Evolutionary conservation across 2,888 invertebrate genomes (phyloP).

Genomic region (Drymonia ruficornis): DNA sequence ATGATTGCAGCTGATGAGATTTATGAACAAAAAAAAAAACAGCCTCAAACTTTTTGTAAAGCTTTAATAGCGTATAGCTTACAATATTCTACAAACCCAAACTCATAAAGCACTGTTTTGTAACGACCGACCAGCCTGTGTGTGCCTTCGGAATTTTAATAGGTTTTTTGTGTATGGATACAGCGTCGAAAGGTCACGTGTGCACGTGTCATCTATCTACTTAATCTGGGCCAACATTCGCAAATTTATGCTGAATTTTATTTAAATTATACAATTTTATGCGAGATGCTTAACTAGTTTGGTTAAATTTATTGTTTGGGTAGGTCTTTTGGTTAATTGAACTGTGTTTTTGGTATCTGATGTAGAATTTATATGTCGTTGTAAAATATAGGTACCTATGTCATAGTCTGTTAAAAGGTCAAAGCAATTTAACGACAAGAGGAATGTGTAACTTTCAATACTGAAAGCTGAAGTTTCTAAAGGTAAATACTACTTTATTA

Average conservation of each 20-base stretch:
- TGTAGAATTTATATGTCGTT: too few species aligned
- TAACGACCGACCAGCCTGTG: conserved; percentile 19
- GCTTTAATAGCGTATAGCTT: background rate
- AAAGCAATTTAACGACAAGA: too few species aligned
- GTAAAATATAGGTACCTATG: too few species aligned
- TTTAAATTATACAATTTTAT: background rate
- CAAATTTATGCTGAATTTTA: conserved; percentile 6
- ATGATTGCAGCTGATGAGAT: too few species aligned
- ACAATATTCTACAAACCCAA: background rate
- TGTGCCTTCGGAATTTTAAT: conserved; percentile 35
- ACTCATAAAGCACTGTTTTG: conserved; percentile 25
- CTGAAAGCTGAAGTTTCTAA: too few species aligned
- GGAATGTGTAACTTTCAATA: too few species aligned
- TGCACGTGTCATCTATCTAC: conserved; percentile 35
- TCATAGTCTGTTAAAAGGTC: too few species aligned
- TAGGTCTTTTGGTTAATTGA: conserved; percentile 7
- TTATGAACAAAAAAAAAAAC: too few species aligned
- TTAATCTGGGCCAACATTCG: conserved; percentile 31
- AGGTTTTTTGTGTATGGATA: conserved; percentile 22
- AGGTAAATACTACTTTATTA: too few species aligned
- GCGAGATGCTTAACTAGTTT: background rate
- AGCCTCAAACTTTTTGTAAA: background rate
- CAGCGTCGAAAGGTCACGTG: conserved; percentile 30
- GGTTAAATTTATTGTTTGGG: conserved; percentile 1
- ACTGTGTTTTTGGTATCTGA: background rate